Percentiles rank a stretch among this genome's conserved stretches.
These are phyloP conservation scores for Diabrotica balteata DNA, from an alignment of 2,888 invertebrate species.

Conservation along the genomic window DNA sequence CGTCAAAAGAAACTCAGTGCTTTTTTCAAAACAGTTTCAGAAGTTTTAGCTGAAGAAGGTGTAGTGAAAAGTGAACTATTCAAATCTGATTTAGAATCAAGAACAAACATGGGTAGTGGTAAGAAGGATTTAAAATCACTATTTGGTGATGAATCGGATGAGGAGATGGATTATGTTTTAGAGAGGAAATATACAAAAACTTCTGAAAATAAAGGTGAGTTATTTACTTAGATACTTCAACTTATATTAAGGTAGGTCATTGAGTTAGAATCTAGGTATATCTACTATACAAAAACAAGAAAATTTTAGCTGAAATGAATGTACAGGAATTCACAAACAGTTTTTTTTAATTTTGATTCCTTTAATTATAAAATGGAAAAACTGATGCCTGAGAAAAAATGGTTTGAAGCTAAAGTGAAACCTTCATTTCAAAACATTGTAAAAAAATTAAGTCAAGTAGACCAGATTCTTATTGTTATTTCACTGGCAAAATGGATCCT, in stretches of 20 bases:
- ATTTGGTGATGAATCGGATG: slow-evolving; percentile 65
- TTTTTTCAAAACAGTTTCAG: slow-evolving; percentile 32
- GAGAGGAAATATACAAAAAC: slow-evolving; percentile 3
- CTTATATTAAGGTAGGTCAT: not conserved
- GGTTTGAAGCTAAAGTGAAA: too few species aligned
- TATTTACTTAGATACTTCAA: not conserved
- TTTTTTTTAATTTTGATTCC: too few species aligned
- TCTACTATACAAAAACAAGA: too few species aligned
- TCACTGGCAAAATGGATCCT: too few species aligned
- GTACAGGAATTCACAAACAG: too few species aligned
- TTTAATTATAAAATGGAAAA: too few species aligned
- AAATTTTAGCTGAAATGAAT: too few species aligned
- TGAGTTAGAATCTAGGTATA: too few species aligned
- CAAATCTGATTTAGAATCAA: slow-evolving; percentile 20
- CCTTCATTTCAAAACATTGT: too few species aligned
- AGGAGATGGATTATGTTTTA: slow-evolving; percentile 47
- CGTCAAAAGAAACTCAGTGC: slow-evolving; percentile 33
- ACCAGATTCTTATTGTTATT: too few species aligned
- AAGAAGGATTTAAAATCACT: slow-evolving; percentile 58
- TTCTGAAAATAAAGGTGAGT: slow-evolving; percentile 10
- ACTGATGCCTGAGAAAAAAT: too few species aligned
- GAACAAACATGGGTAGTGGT: slow-evolving; percentile 24
- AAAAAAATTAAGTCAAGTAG: too few species aligned
- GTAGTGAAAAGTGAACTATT: slow-evolving; percentile 26
- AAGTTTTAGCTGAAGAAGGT: slow-evolving; percentile 33